Percentiles rank a stretch among this genome's conserved stretches.
These are phyloP conservation scores for Maconellicoccus hirsutus DNA, from an alignment of 1,140 invertebrate species.

Conservation along the genomic window DNA sequence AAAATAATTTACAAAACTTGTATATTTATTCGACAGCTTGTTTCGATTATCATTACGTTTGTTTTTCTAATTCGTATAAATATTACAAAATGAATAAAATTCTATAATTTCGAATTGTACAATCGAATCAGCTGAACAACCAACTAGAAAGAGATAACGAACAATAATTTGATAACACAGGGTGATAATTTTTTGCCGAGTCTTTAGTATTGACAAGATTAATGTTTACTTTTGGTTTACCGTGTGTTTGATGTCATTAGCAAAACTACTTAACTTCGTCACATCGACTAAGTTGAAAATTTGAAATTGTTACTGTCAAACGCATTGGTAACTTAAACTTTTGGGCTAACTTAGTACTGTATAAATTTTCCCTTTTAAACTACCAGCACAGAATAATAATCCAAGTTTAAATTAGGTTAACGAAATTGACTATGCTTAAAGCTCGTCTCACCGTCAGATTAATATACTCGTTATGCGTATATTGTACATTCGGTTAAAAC, in stretches of 20 bases:
- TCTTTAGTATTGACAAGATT: background rate
- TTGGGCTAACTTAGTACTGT: background rate
- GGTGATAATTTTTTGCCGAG: no score
- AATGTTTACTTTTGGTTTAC: slow-evolving; percentile 6
- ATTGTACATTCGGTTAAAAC: background rate
- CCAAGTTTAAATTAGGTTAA: slow-evolving; percentile 19
- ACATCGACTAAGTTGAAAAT: background rate
- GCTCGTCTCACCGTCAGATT: background rate
- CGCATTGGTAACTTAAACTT: slow-evolving; percentile 19
- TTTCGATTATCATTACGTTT: no score
- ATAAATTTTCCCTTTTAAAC: slow-evolving; percentile 14
- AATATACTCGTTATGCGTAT: slow-evolving; percentile 17
- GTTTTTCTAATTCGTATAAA: no score
- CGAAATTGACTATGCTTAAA: slow-evolving; percentile 13
- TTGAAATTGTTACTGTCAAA: slow-evolving; percentile 19
- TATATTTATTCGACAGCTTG: no score
- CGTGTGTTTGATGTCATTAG: slow-evolving; percentile 13
- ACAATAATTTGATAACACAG: no score
- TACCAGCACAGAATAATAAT: slow-evolving; percentile 14
- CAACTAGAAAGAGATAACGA: no score
- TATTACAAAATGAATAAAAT: no score
- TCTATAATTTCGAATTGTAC: no score
- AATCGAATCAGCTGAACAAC: no score
- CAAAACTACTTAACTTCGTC: slow-evolving; percentile 17
- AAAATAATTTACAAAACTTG: no score